Percentiles rank a stretch among this genome's conserved stretches.
Evolutionary conservation across 2,797 vertebrate species (phyloP).

Genomic region (Dipus sagitta): DNA sequence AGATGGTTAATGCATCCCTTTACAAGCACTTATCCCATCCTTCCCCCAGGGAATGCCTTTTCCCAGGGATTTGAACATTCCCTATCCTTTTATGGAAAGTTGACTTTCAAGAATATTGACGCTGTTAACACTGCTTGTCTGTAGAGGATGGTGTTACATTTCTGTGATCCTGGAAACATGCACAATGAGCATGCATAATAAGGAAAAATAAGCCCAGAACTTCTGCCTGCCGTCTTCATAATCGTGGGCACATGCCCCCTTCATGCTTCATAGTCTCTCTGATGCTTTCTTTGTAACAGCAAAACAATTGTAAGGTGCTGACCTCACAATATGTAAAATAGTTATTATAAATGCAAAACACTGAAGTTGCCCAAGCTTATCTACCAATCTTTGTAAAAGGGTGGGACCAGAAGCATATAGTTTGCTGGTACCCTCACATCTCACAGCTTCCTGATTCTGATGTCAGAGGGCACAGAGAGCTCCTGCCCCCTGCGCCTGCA

Average conservation of each 20-base stretch:
- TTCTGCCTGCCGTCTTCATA: background rate
- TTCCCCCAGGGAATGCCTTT: conserved; percentile 71
- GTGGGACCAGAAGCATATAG: background rate
- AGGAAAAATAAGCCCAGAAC: conserved; percentile 21
- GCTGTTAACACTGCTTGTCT: conserved; percentile 42
- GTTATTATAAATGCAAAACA: background rate
- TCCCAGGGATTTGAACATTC: conserved; percentile 62
- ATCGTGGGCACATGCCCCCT: rapidly evolving
- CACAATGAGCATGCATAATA: background rate
- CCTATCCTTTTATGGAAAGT: conserved; percentile 71
- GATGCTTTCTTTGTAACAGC: background rate
- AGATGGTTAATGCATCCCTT: conserved; percentile 75
- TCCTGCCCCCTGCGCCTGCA: background rate
- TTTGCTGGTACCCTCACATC: background rate
- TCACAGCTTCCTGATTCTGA: background rate
- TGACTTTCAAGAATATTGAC: conserved; percentile 68
- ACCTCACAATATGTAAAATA: background rate
- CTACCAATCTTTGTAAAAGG: background rate
- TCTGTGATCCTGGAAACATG: background rate
- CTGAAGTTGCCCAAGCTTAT: background rate
- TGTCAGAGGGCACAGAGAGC: background rate
- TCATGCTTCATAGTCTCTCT: background rate
- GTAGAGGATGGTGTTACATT: background rate
- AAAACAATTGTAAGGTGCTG: conserved; percentile 12
- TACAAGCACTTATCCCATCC: conserved; percentile 76